Conservation (phyloP, 2,888 invertebrate genomes). For the Aporophyla lueneburgensis region DNA sequence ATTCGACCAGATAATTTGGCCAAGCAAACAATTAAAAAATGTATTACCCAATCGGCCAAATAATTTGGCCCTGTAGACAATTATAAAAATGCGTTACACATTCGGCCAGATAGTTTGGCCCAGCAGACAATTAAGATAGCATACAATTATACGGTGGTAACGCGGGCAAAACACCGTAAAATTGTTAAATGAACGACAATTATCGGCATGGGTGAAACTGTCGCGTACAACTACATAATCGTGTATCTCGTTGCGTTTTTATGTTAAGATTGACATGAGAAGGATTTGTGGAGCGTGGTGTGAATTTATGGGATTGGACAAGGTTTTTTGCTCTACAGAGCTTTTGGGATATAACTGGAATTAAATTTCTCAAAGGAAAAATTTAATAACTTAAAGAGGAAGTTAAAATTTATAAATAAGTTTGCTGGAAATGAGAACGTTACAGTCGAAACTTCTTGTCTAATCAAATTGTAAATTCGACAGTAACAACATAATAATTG, state of each 20-base stretch:
- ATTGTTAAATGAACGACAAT: conserved; percentile 88
- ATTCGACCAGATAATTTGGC: conserved; percentile 31
- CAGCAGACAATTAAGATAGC: conserved; percentile 62
- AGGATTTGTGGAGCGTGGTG: conserved; percentile 66
- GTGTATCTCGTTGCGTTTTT: conserved; percentile 80
- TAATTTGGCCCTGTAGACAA: conserved; percentile 43
- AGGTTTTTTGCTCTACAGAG: not conserved
- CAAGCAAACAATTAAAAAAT: conserved; percentile 23
- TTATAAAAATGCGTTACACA: conserved; percentile 51
- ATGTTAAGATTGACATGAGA: conserved; percentile 89
- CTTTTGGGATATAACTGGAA: not conserved
- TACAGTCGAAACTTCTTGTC: not conserved
- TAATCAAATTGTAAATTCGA: not conserved
- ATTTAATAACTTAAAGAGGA: not conserved
- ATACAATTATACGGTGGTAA: conserved; percentile 65
- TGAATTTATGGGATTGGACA: conserved; percentile 55
- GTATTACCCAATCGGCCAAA: conserved; percentile 11
- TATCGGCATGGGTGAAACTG: conserved; percentile 78
- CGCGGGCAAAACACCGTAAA: conserved; percentile 77
- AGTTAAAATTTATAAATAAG: not conserved
- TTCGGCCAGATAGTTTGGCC: conserved; percentile 46
- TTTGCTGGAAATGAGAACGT: no score
- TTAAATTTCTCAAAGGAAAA: not conserved
- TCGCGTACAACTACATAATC: conserved; percentile 80
- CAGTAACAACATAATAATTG: not conserved